Conservation (phyloP, 2,888 invertebrate genomes). For the Gari tellinella region DNA sequence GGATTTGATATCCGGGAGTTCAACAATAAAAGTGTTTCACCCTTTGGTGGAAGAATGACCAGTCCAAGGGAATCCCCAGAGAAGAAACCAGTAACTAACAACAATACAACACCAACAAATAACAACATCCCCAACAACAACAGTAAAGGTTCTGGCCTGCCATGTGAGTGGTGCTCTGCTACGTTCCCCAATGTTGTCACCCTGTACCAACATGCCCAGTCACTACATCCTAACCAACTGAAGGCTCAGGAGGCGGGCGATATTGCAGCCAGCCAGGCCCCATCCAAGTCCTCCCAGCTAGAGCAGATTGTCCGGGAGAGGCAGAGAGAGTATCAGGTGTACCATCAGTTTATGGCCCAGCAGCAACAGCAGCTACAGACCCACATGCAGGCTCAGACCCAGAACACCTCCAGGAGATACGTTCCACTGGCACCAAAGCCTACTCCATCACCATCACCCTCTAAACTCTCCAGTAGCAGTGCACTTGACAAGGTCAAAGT, state of each 20-base stretch:
- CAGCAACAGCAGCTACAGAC: constrained; percentile 46
- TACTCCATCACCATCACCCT: background rate
- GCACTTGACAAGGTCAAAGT: too few relatives aligned
- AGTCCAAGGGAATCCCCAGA: constrained; percentile 1
- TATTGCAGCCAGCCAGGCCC: constrained; percentile 50
- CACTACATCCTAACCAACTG: constrained; percentile 75
- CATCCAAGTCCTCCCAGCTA: constrained; percentile 45
- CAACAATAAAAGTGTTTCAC: constrained; percentile 34
- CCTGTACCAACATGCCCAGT: constrained; percentile 78
- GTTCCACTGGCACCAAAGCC: constrained; percentile 59
- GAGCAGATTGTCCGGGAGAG: constrained; percentile 54
- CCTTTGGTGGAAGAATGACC: constrained; percentile 12
- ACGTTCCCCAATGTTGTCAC: constrained; percentile 75
- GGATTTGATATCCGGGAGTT: constrained; percentile 16
- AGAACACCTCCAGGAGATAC: constrained; percentile 28
- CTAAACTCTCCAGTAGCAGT: too few relatives aligned
- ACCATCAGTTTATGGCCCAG: constrained; percentile 55
- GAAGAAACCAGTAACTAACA: constrained; percentile 13
- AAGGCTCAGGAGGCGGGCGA: constrained; percentile 74
- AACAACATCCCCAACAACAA: constrained; percentile 46
- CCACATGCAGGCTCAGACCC: constrained; percentile 23
- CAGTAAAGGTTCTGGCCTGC: constrained; percentile 39
- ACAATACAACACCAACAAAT: constrained; percentile 22
- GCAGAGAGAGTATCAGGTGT: constrained; percentile 56
- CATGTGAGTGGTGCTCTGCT: constrained; percentile 80